Evolutionary conservation across 1,140 invertebrate genomes (phyloP).

Genomic region (Popillia japonica): DNA sequence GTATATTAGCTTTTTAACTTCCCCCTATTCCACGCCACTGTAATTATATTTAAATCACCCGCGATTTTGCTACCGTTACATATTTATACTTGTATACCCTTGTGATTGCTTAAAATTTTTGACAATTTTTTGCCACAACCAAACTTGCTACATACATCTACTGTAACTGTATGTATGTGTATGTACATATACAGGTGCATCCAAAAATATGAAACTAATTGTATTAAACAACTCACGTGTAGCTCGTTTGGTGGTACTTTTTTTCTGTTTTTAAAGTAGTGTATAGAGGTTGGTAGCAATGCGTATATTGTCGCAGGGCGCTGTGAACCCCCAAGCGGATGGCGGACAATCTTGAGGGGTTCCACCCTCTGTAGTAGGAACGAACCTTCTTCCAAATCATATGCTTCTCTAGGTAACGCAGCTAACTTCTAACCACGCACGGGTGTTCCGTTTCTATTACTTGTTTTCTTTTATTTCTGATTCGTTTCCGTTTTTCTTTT

Average conservation of each 20-base stretch:
- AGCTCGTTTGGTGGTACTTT: neutral
- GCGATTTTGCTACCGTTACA: too few relatives aligned
- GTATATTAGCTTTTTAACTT: too few relatives aligned
- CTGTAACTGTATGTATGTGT: too few relatives aligned
- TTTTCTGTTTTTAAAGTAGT: constrained; percentile 8
- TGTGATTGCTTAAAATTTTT: too few relatives aligned
- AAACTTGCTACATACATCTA: too few relatives aligned
- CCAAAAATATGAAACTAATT: neutral
- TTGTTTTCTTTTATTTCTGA: neutral
- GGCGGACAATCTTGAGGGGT: constrained; percentile 57
- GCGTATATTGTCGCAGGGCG: constrained; percentile 55
- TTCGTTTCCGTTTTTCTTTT: neutral
- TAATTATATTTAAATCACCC: too few relatives aligned
- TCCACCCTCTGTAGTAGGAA: constrained; percentile 48
- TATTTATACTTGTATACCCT: too few relatives aligned
- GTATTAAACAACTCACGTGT: neutral
- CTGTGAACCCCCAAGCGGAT: constrained; percentile 61
- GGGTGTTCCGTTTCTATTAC: neutral
- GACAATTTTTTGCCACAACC: too few relatives aligned
- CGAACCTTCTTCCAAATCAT: constrained; percentile 44
- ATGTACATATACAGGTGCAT: too few relatives aligned
- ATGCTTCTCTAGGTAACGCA: constrained; percentile 54
- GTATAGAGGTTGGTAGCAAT: constrained; percentile 33
- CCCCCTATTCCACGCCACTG: too few relatives aligned
- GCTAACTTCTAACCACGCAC: constrained; percentile 21